Conservation (phyloP, 2,888 invertebrate genomes). For the Agonopterix alstromeriana region DNA sequence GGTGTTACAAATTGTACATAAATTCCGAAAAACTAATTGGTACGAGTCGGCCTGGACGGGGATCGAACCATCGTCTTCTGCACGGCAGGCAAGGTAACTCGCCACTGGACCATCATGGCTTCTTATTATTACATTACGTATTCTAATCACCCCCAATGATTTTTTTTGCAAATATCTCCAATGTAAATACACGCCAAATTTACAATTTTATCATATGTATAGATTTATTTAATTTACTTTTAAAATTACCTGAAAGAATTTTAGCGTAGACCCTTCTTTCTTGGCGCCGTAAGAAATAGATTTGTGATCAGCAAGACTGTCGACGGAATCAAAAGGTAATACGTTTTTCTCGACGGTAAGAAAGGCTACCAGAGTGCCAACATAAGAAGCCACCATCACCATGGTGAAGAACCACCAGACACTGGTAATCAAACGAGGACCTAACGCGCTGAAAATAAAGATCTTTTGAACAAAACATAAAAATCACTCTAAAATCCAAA, state of each 20-base stretch:
- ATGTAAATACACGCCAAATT: too few species aligned
- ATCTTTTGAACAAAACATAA: neutral
- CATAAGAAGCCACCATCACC: constrained; percentile 91
- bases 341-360: constrained; percentile 86
- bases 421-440: constrained; percentile 90
- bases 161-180: too few species aligned
- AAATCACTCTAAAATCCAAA: neutral
- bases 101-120: too few species aligned
- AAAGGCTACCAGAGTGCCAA: constrained; percentile 93
- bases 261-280: constrained; percentile 86
- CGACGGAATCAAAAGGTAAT: constrained; percentile 84
- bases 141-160: too few species aligned
- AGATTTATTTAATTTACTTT: too few species aligned
- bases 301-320: constrained; percentile 88
- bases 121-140: too few species aligned
- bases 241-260: constrained; percentile 88
- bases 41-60: too few species aligned
- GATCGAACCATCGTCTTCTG: too few species aligned
- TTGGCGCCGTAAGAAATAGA: constrained; percentile 92
- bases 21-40: too few species aligned
- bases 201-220: too few species aligned
- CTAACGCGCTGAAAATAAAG: constrained; percentile 81
- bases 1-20: too few species aligned
- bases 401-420: constrained; percentile 94
- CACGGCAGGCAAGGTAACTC: too few species aligned